Conservation (phyloP, 2,888 invertebrate species). For the Standfussiana lucernea region DNA sequence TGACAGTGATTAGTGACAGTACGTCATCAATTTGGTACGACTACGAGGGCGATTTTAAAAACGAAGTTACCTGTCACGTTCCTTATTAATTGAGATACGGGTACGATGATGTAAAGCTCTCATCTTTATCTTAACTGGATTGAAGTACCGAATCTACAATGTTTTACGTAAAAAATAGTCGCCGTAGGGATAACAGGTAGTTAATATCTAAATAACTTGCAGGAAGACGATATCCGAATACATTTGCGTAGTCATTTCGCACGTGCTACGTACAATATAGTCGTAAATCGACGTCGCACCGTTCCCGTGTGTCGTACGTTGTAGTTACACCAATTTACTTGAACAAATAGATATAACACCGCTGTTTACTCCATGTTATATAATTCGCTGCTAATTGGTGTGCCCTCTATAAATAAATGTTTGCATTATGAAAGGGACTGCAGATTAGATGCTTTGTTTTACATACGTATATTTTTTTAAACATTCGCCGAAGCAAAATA, state of each 20-base stretch:
- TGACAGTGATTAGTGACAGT: background rate
- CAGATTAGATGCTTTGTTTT: background rate
- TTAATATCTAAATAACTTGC: background rate
- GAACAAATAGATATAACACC: slow-evolving; percentile 70
- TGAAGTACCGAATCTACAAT: background rate
- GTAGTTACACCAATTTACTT: slow-evolving; percentile 74
- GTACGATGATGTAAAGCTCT: background rate
- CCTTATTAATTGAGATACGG: background rate
- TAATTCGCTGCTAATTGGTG: slow-evolving; percentile 58
- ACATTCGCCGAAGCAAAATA: background rate
- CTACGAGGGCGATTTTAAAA: background rate
- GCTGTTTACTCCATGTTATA: slow-evolving; percentile 53
- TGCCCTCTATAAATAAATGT: slow-evolving; percentile 18
- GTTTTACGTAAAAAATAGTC: slow-evolving; percentile 4
- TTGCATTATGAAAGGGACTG: slow-evolving; percentile 9
- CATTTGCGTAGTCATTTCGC: slow-evolving; percentile 41
- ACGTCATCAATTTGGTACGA: no score
- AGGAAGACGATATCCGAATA: slow-evolving; percentile 36
- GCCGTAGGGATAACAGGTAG: background rate
- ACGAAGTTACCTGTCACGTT: background rate
- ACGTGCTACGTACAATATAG: slow-evolving; percentile 51
- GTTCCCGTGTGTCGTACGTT: slow-evolving; percentile 45
- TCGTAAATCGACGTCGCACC: slow-evolving; percentile 51
- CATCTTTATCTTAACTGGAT: background rate
- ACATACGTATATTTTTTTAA: background rate